Evolutionary conservation across 2,797 vertebrate species (phyloP).

Genomic region (Bufotes viridis): DNA sequence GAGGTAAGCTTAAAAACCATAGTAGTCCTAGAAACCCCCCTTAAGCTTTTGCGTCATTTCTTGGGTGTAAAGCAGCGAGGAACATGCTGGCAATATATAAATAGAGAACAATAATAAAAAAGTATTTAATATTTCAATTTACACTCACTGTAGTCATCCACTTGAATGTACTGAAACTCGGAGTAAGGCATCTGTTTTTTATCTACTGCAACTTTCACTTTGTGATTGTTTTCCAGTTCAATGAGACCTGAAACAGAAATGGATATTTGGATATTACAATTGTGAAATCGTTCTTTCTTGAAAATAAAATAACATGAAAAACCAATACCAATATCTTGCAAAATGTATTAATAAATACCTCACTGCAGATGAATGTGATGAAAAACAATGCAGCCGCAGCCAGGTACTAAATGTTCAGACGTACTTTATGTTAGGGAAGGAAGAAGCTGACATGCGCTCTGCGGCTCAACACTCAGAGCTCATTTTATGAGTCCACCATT

Average conservation of each 20-base stretch:
- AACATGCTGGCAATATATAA: neutral
- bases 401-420: too few species aligned
- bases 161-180: slow-evolving; percentile 82
- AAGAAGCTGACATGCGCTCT: too few species aligned
- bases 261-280: neutral
- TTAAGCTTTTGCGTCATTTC: too few species aligned
- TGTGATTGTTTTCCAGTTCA: slow-evolving; percentile 87
- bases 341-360: neutral
- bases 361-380: neutral
- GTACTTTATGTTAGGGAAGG: too few species aligned
- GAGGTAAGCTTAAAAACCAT: too few species aligned
- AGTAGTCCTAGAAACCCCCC: too few species aligned
- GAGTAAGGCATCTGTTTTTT: slow-evolving; percentile 91
- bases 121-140: neutral
- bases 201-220: slow-evolving; percentile 77
- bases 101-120: neutral
- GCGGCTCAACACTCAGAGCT: too few species aligned
- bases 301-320: neutral
- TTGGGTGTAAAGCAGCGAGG: neutral
- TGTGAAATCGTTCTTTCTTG: neutral
- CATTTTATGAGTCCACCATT: too few species aligned
- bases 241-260: slow-evolving; percentile 81
- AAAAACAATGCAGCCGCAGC: too few species aligned
- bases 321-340: neutral
- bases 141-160: slow-evolving; percentile 91